Evolutionary conservation across 2,888 invertebrate species (phyloP).

Genomic region (Tetheella fluctuosa): DNA sequence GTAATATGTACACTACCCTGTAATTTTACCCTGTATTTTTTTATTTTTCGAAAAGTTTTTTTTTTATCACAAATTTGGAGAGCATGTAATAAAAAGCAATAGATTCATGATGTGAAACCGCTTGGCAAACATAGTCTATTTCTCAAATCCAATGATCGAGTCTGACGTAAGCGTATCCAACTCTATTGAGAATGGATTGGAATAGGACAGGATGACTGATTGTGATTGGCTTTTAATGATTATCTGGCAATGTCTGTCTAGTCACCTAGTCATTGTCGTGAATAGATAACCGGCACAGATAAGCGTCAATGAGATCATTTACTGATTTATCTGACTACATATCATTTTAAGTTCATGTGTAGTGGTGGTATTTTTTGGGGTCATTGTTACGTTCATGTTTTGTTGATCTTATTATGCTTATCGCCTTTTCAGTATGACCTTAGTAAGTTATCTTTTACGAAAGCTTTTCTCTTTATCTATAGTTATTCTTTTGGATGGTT

Average conservation of each 20-base stretch:
- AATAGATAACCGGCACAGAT: conserved; percentile 49
- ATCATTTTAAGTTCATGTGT: conserved; percentile 10
- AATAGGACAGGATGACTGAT: conserved; percentile 46
- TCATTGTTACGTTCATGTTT: neutral
- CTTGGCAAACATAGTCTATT: neutral
- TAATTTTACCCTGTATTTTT: too few relatives aligned
- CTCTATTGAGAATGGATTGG: conserved; percentile 22
- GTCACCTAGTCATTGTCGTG: conserved; percentile 46
- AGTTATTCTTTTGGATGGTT: too few relatives aligned
- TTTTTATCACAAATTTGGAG: too few relatives aligned
- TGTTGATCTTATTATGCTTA: too few relatives aligned
- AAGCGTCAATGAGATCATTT: conserved; percentile 53
- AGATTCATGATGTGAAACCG: neutral
- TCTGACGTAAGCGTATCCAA: conserved; percentile 36
- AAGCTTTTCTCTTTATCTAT: too few relatives aligned
- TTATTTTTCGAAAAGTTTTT: too few relatives aligned
- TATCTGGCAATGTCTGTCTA: conserved; percentile 38
- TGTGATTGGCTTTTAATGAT: conserved; percentile 57
- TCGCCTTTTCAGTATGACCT: too few relatives aligned
- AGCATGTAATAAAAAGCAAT: neutral
- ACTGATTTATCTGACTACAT: conserved; percentile 30
- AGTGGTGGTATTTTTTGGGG: conserved; percentile 12
- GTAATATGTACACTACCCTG: too few relatives aligned
- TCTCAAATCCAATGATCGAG: conserved; percentile 16
- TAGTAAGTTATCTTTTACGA: too few relatives aligned